phyloP scores from a whole-genome alignment of 1,140 invertebrate species.

The Zaprionus vittiger region DNA sequence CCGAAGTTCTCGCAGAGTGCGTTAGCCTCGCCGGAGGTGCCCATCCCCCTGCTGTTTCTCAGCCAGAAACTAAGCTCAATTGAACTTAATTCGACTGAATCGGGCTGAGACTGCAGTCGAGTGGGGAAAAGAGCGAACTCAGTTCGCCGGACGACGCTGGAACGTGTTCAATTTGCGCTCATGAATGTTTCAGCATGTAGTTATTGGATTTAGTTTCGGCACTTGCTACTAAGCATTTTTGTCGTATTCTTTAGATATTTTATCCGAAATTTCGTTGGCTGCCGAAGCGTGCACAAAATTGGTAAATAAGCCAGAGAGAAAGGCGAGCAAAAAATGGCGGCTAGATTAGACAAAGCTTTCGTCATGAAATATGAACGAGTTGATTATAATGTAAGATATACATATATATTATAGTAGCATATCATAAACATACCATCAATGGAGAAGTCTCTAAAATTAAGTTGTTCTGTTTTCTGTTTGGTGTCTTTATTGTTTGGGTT shows the following conservation, averaged over 20 bases:
- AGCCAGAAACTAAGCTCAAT: constrained; percentile 60
- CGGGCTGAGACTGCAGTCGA: constrained; percentile 47
- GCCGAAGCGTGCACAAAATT: constrained; percentile 68
- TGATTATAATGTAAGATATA: too few species aligned
- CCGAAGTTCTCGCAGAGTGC: constrained; percentile 50
- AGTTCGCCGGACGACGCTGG: constrained; percentile 35
- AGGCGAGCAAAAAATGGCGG: constrained; percentile 12
- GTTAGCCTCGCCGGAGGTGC: constrained; percentile 57
- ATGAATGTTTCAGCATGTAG: constrained; percentile 80
- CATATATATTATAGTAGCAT: too few species aligned
- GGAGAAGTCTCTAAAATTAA: not conserved
- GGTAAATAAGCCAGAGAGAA: constrained; percentile 61
- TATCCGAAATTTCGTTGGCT: constrained; percentile 34
- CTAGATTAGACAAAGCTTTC: not conserved
- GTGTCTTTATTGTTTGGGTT: not conserved
- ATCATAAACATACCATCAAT: too few species aligned
- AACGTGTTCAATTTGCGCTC: constrained; percentile 82
- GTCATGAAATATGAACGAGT: not conserved
- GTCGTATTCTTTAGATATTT: constrained; percentile 52
- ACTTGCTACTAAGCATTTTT: constrained; percentile 74
- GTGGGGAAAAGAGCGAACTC: constrained; percentile 6
- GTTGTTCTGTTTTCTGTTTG: not conserved
- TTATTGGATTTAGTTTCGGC: constrained; percentile 81
- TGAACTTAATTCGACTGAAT: constrained; percentile 70
- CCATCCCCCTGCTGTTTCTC: not conserved